Conservation (phyloP, 2,888 invertebrate genomes). For the Spisula solida region DNA sequence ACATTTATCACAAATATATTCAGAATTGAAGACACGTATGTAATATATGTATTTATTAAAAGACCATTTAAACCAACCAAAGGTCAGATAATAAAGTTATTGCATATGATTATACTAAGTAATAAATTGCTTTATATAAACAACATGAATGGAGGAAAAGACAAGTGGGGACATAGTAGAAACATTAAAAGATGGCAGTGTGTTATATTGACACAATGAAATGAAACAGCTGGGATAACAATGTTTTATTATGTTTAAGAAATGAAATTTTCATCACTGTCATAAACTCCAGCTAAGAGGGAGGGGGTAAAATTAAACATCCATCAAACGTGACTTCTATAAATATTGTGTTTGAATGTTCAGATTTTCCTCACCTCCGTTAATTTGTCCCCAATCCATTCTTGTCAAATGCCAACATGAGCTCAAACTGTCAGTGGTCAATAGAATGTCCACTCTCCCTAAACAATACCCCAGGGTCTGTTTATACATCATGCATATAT, state of each 20-base stretch:
- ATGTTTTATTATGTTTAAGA: neutral
- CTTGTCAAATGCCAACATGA: slow-evolving; percentile 41
- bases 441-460: neutral
- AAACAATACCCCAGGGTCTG: slow-evolving; percentile 45
- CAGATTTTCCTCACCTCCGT: slow-evolving; percentile 14
- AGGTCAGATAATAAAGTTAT: neutral
- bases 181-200: neutral
- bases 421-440: slow-evolving; percentile 28
- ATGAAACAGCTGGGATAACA: slow-evolving; percentile 12
- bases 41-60: no score
- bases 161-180: neutral
- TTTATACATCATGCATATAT: slow-evolving; percentile 52
- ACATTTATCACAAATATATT: no score
- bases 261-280: slow-evolving; percentile 19
- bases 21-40: no score
- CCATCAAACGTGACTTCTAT: slow-evolving; percentile 18
- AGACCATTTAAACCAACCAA: no score
- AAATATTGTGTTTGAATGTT: neutral
- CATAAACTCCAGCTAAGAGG: neutral
- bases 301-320: neutral
- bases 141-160: neutral
- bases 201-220: neutral
- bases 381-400: slow-evolving; percentile 23
- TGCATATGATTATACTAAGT: neutral
- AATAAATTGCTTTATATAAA: neutral